These are phyloP conservation scores for Strix uralensis DNA, from an alignment of 2,113 vertebrate genomes.

Conservation along the genomic window DNA sequence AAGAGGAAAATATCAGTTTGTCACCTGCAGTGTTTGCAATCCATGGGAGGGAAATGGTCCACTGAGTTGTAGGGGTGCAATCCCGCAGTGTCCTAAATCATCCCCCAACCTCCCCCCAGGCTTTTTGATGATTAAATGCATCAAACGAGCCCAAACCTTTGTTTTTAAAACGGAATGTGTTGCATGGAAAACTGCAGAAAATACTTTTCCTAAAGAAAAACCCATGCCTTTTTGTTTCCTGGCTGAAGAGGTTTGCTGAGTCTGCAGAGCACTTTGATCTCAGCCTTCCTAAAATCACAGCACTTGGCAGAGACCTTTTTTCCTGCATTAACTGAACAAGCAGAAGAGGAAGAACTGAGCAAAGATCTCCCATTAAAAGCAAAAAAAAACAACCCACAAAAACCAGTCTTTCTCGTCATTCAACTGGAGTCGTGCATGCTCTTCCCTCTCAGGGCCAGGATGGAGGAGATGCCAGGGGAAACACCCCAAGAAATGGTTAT, in stretches of 20 bases:
- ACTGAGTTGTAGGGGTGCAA: accelerated
- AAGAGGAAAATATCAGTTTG: not conserved
- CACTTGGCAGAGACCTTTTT: not conserved
- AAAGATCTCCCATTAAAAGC: not conserved
- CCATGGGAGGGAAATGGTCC: accelerated
- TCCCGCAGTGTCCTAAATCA: not conserved
- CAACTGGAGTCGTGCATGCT: not conserved
- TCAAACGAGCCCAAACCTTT: not conserved
- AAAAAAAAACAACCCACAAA: not conserved
- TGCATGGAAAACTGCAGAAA: not conserved
- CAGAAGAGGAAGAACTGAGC: not conserved
- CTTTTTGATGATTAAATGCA: not conserved
- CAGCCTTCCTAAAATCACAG: not conserved
- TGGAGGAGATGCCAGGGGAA: not conserved
- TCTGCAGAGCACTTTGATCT: not conserved
- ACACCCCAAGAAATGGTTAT: not conserved
- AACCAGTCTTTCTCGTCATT: not conserved
- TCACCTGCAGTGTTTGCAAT: not conserved
- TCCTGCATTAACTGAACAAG: not conserved
- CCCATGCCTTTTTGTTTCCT: not conserved
- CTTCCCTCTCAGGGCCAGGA: not conserved
- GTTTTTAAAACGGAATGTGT: not conserved
- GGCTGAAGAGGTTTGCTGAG: not conserved
- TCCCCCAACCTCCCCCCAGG: not conserved
- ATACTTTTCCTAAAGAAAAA: not conserved